These are phyloP conservation scores for Prorops nasuta DNA, from an alignment of 1,140 invertebrate genomes.

Conservation along the genomic window DNA sequence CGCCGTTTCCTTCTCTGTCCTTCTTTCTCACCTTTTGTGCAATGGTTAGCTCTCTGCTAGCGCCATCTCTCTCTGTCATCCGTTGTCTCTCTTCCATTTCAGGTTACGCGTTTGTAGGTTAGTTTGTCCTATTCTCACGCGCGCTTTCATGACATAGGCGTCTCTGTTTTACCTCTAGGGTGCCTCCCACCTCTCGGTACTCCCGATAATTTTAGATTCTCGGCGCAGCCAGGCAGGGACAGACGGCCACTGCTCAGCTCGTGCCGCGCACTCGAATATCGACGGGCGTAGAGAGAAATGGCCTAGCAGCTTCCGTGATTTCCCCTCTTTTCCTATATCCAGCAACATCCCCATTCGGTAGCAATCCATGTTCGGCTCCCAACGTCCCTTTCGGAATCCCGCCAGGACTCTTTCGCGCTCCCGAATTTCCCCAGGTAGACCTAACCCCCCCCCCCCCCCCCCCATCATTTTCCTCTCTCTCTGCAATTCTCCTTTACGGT, in stretches of 20 bases:
- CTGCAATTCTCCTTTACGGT: too few relatives aligned
- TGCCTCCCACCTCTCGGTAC: slow-evolving; percentile 25
- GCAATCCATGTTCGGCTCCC: background rate
- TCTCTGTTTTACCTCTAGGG: slow-evolving; percentile 16
- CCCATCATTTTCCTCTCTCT: too few relatives aligned
- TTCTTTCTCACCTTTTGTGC: background rate
- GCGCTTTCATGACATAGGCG: slow-evolving; percentile 9
- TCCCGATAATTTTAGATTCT: slow-evolving; percentile 52
- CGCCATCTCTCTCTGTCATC: slow-evolving; percentile 31
- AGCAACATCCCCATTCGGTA: too few relatives aligned
- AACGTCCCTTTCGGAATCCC: slow-evolving; percentile 1
- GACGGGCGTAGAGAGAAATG: slow-evolving; percentile 31
- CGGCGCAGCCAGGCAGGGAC: slow-evolving; percentile 43
- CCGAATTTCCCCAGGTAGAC: background rate
- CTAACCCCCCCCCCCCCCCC: too few relatives aligned
- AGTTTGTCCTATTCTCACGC: slow-evolving; percentile 9
- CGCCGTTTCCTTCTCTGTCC: too few relatives aligned
- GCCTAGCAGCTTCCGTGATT: slow-evolving; percentile 12
- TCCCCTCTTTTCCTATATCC: slow-evolving; percentile 8
- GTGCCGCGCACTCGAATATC: slow-evolving; percentile 52
- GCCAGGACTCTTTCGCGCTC: background rate
- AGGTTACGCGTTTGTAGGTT: slow-evolving; percentile 25
- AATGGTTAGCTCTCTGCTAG: slow-evolving; percentile 31
- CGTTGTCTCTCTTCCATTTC: slow-evolving; percentile 29
- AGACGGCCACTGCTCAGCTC: slow-evolving; percentile 43